A percentile compares a stretch with the other conserved stretches of the same genome.
Evolutionary conservation across 1,140 invertebrate genomes (phyloP).

Genomic region (Hylaeus anthracinus): DNA sequence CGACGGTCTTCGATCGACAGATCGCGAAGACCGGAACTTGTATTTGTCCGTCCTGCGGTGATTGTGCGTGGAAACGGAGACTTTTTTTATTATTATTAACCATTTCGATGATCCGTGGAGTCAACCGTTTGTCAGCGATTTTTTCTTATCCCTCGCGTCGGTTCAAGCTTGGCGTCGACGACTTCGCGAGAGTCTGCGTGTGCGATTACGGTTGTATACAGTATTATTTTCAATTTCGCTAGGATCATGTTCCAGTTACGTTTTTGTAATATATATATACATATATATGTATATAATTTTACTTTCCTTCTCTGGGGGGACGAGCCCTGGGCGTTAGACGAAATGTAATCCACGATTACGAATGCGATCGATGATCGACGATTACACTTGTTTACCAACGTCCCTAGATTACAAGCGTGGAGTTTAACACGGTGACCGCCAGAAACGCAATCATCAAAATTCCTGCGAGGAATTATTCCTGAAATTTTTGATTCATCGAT

Average conservation of each 20-base stretch:
- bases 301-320: not conserved
- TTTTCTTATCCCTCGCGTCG: not conserved
- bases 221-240: conserved; percentile 28
- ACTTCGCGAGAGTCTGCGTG: not conserved
- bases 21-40: conserved; percentile 10
- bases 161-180: not conserved
- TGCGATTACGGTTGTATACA: not conserved
- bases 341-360: too few relatives aligned
- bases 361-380: too few relatives aligned
- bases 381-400: too few relatives aligned
- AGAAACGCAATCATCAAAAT: too few relatives aligned
- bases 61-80: conserved; percentile 1
- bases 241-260: conserved; percentile 11
- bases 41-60: conserved; percentile 13
- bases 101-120: not conserved
- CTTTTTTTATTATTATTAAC: not conserved
- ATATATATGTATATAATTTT: not conserved
- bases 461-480: too few relatives aligned
- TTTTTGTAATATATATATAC: not conserved
- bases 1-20: not conserved
- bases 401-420: too few relatives aligned
- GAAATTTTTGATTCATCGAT: too few relatives aligned
- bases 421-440: too few relatives aligned
- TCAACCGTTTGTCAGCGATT: not conserved
- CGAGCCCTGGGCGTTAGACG: too few relatives aligned